These are phyloP conservation scores for Dioctria rufipes DNA, from an alignment of 2,888 invertebrate genomes.

Conservation along the genomic window DNA sequence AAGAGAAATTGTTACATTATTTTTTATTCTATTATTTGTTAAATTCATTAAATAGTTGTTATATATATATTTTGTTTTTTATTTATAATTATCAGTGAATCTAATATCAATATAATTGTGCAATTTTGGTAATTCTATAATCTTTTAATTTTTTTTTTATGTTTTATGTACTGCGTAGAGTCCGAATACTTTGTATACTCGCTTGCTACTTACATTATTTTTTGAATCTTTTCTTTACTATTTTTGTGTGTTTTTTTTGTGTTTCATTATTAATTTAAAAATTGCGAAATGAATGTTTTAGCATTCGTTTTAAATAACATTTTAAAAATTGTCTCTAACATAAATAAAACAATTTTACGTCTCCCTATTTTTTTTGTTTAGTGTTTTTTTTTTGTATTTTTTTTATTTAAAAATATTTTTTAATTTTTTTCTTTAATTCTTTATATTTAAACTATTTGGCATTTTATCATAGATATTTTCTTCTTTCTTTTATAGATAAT, in stretches of 20 bases:
- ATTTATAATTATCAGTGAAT: constrained; percentile 47
- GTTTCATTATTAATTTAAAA: constrained; percentile 27
- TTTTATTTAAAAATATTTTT: constrained; percentile 41
- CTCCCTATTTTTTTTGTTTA: constrained; percentile 23
- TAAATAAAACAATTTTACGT: constrained; percentile 18
- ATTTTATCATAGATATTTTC: constrained; percentile 12
- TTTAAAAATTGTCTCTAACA: constrained; percentile 34
- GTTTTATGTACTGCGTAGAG: constrained; percentile 8
- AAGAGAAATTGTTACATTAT: not conserved
- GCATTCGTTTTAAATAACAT: constrained; percentile 13
- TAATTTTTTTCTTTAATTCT: not conserved
- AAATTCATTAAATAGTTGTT: not conserved
- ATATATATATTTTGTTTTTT: constrained; percentile 34
- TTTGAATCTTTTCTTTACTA: not conserved
- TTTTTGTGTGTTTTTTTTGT: not conserved
- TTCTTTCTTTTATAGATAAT: not conserved
- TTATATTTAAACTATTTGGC: constrained; percentile 37
- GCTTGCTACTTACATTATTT: not conserved
- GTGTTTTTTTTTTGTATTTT: not conserved
- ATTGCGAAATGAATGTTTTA: constrained; percentile 20
- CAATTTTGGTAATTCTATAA: constrained; percentile 23
- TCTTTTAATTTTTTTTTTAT: constrained; percentile 31
- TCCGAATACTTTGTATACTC: constrained; percentile 17
- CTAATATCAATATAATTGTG: constrained; percentile 53
- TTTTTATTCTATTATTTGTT: constrained; percentile 42